A percentile compares a stretch with the other conserved stretches of the same genome.
phyloP scores from a whole-genome alignment of 2,888 invertebrate species.

The Phaedon cochleariae region DNA sequence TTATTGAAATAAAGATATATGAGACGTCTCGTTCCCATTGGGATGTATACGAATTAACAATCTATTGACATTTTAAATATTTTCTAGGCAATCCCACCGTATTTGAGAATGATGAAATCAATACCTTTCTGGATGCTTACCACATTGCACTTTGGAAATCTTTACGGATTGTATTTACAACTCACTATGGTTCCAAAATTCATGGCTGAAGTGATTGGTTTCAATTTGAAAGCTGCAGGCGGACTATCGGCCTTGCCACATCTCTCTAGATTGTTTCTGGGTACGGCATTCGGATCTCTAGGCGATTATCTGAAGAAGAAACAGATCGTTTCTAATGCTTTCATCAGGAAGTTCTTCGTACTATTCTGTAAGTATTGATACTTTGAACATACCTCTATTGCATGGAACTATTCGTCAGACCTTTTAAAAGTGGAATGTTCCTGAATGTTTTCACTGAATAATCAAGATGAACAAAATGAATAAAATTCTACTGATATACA shows the following conservation, averaged over 20 bases:
- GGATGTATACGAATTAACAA: not conserved
- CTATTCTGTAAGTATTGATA: conserved; percentile 48
- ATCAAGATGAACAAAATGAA: no score
- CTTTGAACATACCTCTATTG: no score
- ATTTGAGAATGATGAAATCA: conserved; percentile 38
- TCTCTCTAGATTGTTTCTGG: conserved; percentile 45
- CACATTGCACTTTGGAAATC: conserved; percentile 45
- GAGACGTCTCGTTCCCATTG: no score
- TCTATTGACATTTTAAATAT: no score
- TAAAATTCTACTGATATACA: no score
- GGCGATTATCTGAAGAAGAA: conserved; percentile 46
- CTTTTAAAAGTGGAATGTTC: no score
- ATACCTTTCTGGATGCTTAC: conserved; percentile 45
- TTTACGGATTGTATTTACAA: conserved; percentile 47
- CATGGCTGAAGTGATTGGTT: conserved; percentile 44
- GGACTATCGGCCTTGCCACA: conserved; percentile 49
- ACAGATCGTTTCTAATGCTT: conserved; percentile 37
- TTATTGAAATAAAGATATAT: no score
- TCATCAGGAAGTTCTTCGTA: conserved; percentile 47
- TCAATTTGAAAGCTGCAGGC: conserved; percentile 48
- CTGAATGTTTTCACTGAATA: no score
- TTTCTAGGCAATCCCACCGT: conserved; percentile 45
- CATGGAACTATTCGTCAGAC: no score
- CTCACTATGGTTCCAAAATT: conserved; percentile 45
- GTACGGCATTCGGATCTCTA: conserved; percentile 45